These are phyloP conservation scores for Maniola jurtina DNA, from an alignment of 1,140 invertebrate genomes.

Conservation along the genomic window DNA sequence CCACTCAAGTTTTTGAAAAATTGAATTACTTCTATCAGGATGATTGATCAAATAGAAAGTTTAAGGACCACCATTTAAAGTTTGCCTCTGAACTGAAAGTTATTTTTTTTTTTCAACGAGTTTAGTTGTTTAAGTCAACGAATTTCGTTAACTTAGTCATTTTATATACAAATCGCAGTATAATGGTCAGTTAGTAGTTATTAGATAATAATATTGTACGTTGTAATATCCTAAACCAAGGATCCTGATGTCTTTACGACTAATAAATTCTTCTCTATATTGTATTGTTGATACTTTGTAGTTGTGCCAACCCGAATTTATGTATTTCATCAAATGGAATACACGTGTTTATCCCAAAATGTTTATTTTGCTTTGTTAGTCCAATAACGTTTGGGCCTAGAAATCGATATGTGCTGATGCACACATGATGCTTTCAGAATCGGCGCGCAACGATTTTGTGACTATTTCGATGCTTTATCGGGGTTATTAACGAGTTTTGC, in stretches of 20 bases:
- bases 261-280: conserved; percentile 61
- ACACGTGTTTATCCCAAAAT: conserved; percentile 24
- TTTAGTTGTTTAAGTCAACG: too few species aligned
- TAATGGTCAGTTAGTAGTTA: conserved; percentile 31
- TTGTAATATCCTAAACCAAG: conserved; percentile 30
- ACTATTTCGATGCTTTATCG: too few species aligned
- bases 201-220: conserved; percentile 36
- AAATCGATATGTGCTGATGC: too few species aligned
- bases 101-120: too few species aligned
- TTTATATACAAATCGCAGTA: not conserved
- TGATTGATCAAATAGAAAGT: too few species aligned
- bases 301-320: conserved; percentile 76
- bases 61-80: too few species aligned
- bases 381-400: not conserved
- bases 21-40: too few species aligned
- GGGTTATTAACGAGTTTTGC: too few species aligned
- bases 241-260: conserved; percentile 53
- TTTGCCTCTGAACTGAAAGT: too few species aligned
- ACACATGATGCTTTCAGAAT: too few species aligned
- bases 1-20: too few species aligned
- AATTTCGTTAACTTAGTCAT: not conserved
- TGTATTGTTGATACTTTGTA: conserved; percentile 64
- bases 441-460: too few species aligned
- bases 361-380: not conserved
- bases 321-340: conserved; percentile 73